Percentiles rank a stretch among this genome's conserved stretches.
phyloP scores from a whole-genome alignment of 2,888 invertebrate genomes.

The Seira ritae region DNA sequence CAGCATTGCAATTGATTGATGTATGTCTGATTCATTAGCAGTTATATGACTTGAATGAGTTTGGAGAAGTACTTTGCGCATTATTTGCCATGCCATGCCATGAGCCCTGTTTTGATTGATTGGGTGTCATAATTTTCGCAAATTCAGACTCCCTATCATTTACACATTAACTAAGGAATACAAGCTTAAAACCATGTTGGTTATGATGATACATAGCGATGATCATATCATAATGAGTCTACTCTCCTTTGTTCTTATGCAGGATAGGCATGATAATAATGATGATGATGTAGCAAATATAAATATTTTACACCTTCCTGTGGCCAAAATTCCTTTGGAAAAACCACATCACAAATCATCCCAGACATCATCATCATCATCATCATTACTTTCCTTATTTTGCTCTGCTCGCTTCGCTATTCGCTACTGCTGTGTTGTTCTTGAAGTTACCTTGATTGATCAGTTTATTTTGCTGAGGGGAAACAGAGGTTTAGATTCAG shows the following conservation, averaged over 20 bases:
- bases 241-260: background rate
- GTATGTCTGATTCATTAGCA: too few relatives aligned
- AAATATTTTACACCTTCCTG: background rate
- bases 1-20: too few relatives aligned
- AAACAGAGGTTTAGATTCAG: too few relatives aligned
- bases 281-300: background rate
- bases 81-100: slow-evolving; percentile 15
- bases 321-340: too few relatives aligned
- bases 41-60: too few relatives aligned
- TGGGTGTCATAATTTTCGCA: slow-evolving; percentile 20
- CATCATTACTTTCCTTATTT: slow-evolving; percentile 1
- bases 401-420: slow-evolving; percentile 37
- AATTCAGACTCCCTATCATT: background rate
- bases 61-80: slow-evolving; percentile 29
- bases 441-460: too few relatives aligned
- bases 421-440: too few relatives aligned
- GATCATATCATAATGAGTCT: background rate
- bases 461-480: too few relatives aligned
- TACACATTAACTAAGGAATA: background rate
- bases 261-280: background rate
- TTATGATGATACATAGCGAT: too few relatives aligned
- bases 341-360: slow-evolving; percentile 54
- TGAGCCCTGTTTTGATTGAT: slow-evolving; percentile 54
- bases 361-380: slow-evolving; percentile 32
- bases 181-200: too few relatives aligned